Evolutionary conservation across 2,113 vertebrate genomes (phyloP).

Genomic region (Caranx melampygus): DNA sequence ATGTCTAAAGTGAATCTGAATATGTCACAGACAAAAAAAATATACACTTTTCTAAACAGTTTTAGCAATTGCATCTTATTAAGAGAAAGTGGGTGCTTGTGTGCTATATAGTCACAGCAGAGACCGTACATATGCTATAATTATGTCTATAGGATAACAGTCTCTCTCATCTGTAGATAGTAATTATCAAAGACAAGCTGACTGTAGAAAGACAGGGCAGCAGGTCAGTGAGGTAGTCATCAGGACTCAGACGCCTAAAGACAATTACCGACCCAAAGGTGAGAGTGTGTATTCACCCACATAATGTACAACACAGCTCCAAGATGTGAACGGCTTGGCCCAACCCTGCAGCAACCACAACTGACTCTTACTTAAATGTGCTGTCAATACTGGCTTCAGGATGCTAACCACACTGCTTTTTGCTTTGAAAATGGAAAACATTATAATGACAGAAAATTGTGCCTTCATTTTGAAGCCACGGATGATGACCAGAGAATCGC

Average conservation of each 20-base stretch:
- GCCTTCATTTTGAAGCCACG: neutral
- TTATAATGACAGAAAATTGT: conserved; percentile 26
- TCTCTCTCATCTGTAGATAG: neutral
- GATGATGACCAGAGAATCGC: neutral
- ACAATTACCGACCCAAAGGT: conserved; percentile 5
- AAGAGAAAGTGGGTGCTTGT: neutral
- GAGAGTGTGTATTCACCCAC: conserved; percentile 22
- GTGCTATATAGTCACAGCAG: neutral
- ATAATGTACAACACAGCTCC: conserved; percentile 14
- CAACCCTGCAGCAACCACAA: neutral
- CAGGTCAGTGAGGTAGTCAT: too few relatives aligned
- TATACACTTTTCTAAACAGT: neutral
- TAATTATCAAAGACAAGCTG: neutral
- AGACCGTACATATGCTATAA: neutral
- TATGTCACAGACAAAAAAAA: neutral
- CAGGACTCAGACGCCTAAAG: neutral
- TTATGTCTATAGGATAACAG: neutral
- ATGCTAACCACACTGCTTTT: neutral
- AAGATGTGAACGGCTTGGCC: conserved; percentile 36
- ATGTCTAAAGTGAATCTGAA: neutral
- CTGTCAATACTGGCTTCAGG: conserved; percentile 8
- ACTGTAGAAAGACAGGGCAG: neutral
- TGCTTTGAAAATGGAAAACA: conserved; percentile 21
- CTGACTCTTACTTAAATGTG: conserved; percentile 18
- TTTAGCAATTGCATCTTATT: neutral